Evolutionary conservation across 92 coral and sea anemone species (phyloP).

Genomic region (Paragorgia papillata): DNA sequence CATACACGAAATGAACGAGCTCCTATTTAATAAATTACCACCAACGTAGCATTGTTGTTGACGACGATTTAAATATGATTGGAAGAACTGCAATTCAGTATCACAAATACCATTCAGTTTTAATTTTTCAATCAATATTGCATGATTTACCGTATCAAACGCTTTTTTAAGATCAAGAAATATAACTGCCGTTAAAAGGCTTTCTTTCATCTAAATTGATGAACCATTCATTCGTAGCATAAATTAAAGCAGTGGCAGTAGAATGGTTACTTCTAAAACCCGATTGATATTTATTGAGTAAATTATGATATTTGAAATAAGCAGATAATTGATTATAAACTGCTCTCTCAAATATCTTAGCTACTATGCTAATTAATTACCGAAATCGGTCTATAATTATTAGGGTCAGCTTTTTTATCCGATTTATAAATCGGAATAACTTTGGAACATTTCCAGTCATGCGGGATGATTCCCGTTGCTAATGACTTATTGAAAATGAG

Average conservation of each 20-base stretch:
- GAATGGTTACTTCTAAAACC: conserved; percentile 16
- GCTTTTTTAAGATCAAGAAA: conserved; percentile 2
- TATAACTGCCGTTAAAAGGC: conserved; percentile 15
- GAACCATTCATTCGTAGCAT: conserved; percentile 36
- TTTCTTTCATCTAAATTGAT: background rate
- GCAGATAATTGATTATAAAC: conserved; percentile 6
- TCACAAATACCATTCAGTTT: background rate
- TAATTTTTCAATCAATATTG: background rate
- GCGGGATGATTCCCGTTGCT: background rate
- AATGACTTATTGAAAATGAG: background rate
- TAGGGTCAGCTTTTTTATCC: background rate
- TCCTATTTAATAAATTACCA: background rate
- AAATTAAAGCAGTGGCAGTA: conserved; percentile 32
- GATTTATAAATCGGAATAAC: background rate
- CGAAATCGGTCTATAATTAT: conserved; percentile 32
- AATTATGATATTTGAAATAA: background rate
- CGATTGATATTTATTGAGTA: conserved; percentile 20
- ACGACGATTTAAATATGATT: background rate
- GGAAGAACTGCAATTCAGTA: background rate
- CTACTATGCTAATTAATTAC: conserved; percentile 3
- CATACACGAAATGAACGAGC: too few relatives aligned
- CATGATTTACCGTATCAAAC: background rate
- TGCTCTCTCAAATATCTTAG: conserved; percentile 19
- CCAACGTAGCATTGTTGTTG: conserved; percentile 1
- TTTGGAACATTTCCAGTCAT: background rate